Evolutionary conservation across 2,888 invertebrate genomes (phyloP), one percentile per base, ranked within the genome.

Genomic region (Crepidodera aurea): DNA sequence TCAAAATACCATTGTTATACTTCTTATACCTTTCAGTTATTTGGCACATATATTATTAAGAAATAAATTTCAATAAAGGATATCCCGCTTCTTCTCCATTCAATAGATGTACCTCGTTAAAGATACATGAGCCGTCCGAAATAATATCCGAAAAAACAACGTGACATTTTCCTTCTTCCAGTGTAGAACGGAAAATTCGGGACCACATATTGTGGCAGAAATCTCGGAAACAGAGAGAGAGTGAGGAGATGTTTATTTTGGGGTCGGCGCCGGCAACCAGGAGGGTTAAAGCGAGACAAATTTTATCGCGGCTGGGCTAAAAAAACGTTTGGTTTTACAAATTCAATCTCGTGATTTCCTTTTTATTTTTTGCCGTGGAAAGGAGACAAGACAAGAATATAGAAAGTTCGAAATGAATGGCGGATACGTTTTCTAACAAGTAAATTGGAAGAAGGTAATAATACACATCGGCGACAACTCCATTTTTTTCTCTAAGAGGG

Each of bases 291-390:
- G 46, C 22, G 56, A 46, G 37, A 48, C 46, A 44, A 55, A 55
- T 55, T 55, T 44, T 37, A 46, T 56, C 37, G 46, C 16, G 18
- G 22, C 25, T 15, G 19, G 46, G 55, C 34, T 46, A 37, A 48
- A 56, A 48, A 56, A 56, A 48, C 56, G 56, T 48, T 56, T 25
- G 37, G 48, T 56, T 34, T 56, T 34, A 56, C 56, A 56, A 56
- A 56, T 48, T 56, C 56, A 56, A 56, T 56, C 29, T 48, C 48
- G 25, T 53, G 56, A 56, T 56, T 56, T 37, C 32, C 44, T 46
- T 55, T 44, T 55, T 53, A 13, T 40, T 48, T 48, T 48, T 15
- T 29, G 13, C 13, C 27, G 37, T 13, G 25, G n/a, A 37, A 8
- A 22, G 37, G 4, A 34, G 48, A 48, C 27, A 29, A 48, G 48